Conservation (phyloP, 2,888 invertebrate species). For the Parasteatoda lunata region DNA sequence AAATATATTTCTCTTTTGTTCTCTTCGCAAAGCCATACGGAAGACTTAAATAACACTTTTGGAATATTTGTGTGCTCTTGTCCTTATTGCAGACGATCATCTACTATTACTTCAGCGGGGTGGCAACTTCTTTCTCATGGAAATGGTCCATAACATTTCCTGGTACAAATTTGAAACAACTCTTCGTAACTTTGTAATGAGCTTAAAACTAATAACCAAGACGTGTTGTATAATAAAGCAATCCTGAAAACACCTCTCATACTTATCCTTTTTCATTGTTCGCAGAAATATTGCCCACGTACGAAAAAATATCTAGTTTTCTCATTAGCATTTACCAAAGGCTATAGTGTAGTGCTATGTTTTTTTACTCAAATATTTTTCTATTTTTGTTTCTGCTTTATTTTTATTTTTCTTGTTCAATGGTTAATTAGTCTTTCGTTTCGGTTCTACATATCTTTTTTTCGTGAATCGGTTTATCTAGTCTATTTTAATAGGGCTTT, state of each 20-base stretch:
- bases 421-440: conserved; percentile 63
- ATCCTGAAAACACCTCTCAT: background rate
- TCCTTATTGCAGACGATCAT: no score
- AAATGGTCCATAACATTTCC: background rate
- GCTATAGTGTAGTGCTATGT: background rate
- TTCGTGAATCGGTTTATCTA: no score
- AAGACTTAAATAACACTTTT: no score
- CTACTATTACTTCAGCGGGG: no score
- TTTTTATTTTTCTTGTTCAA: conserved; percentile 3
- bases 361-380: conserved; percentile 50
- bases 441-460: conserved; percentile 14
- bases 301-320: background rate
- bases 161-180: background rate
- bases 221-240: background rate
- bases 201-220: background rate
- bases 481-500: no score
- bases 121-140: background rate
- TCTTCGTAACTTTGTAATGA: background rate
- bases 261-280: background rate
- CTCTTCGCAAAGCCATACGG: no score
- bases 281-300: background rate
- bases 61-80: no score
- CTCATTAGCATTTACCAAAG: conserved; percentile 6
- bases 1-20: no score
- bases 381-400: conserved; percentile 33